Base-by-base conservation (phyloP, 2,113 vertebrate genomes). In the Silurus asotus region DNA sequence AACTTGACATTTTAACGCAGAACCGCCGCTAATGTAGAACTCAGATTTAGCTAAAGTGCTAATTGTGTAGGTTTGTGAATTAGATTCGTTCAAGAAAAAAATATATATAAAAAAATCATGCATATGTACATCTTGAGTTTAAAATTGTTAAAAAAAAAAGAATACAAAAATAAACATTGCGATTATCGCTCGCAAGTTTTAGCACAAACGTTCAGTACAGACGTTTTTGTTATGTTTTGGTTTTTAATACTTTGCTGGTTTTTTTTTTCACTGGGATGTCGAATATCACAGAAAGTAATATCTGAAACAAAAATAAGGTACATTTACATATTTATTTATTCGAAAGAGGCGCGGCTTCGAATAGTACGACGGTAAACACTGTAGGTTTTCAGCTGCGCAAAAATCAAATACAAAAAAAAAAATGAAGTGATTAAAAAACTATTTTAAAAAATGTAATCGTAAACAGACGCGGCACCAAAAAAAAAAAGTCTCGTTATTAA, bases 31-130 rank as follows among this genome's bases (percentile, higher is more conserved):
- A n/a, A 49, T 20, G 69, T 19, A 37, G 37, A 37, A 37, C 69
- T 19, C 45, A 25, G 51, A 56, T 28, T 55, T 84, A 67, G 76
- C 84, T 59, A 70, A 70, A 64, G 64, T 69, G 76, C 84, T 64
- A 62, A 81, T 64, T 55, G 45, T 81, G 45, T n/a, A 58, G 64
- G 28, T 80, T 55, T 0, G 17, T 85, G 2, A 77, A 77, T 72
- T 53, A 37, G 3, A 28, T 55, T 77, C 15, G 9, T 55, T 84
- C 5, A 28, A 48, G 19, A 49, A 51, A 9, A 51, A 51, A 53
- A 20, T 45, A 20, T 37, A 61, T 79, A 79, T 37, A 5, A 4
- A 72, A 83, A 72, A 45, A 20, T 10, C 74, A 55, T 58, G 61
- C 37, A 2, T 58, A 45, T 48, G 4, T 79, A 79, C 49, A 67